A percentile compares a stretch with the other conserved stretches of the same genome.
phyloP scores from a whole-genome alignment of 2,888 invertebrate species.

The Scelioninae gen. 2 region DNA sequence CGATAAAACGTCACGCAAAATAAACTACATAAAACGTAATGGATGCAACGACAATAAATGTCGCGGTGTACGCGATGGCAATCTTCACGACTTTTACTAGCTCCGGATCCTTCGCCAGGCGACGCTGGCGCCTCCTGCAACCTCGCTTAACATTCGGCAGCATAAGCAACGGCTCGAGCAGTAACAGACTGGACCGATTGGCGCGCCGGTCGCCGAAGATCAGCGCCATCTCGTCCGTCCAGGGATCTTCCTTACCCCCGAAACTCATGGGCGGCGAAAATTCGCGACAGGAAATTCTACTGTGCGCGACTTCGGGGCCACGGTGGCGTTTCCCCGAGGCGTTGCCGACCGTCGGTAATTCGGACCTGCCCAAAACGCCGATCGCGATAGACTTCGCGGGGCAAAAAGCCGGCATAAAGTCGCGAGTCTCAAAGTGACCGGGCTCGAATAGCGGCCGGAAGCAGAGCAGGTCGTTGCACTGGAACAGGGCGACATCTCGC shows the following conservation, averaged over 20 bases:
- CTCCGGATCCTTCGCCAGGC: slow-evolving; percentile 68
- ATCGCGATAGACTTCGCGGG: slow-evolving; percentile 64
- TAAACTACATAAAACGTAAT: slow-evolving; percentile 78
- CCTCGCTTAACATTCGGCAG: slow-evolving; percentile 75
- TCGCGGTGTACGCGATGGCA: slow-evolving; percentile 78
- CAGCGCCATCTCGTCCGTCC: slow-evolving; percentile 19
- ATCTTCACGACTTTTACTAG: slow-evolving; percentile 77
- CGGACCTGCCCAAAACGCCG: slow-evolving; percentile 63
- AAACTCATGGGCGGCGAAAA: not conserved
- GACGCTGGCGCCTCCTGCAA: slow-evolving; percentile 61
- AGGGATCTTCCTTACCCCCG: not conserved
- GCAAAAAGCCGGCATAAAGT: slow-evolving; percentile 69
- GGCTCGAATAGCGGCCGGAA: slow-evolving; percentile 61
- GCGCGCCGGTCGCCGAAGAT: slow-evolving; percentile 61
- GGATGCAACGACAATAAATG: slow-evolving; percentile 77
- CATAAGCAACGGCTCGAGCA: slow-evolving; percentile 77
- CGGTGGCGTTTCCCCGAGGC: not conserved
- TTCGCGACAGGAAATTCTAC: slow-evolving; percentile 25
- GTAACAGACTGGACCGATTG: slow-evolving; percentile 73
- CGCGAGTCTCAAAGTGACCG: too few relatives aligned
- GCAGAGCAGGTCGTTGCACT: slow-evolving; percentile 62
- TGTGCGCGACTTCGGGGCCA: slow-evolving; percentile 11
- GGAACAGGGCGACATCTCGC: slow-evolving; percentile 64
- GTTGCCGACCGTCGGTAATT: not conserved
- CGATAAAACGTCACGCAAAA: slow-evolving; percentile 72